Conservation (phyloP, 2,113 vertebrate species). For the Melanocharis versteri region DNA sequence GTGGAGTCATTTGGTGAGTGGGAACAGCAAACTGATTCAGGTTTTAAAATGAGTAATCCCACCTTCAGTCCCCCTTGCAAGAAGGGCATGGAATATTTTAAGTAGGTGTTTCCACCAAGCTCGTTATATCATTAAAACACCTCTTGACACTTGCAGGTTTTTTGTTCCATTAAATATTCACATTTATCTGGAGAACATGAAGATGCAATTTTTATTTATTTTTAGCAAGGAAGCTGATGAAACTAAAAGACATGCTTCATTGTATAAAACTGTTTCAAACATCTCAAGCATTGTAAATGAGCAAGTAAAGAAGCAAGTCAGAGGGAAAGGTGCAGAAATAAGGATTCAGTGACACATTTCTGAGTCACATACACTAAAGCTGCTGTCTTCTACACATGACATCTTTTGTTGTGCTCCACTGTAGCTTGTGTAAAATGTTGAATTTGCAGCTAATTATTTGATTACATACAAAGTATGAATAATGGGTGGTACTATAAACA, state of each 20-base stretch:
- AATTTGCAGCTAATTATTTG: constrained; percentile 43
- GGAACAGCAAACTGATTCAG: background rate
- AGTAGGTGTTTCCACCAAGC: background rate
- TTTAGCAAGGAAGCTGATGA: background rate
- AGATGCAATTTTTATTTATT: background rate
- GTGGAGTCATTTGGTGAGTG: background rate
- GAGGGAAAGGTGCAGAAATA: background rate
- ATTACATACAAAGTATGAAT: constrained; percentile 1
- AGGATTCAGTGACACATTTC: background rate
- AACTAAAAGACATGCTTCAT: background rate
- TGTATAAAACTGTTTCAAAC: background rate
- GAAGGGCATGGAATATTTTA: background rate
- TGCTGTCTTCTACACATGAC: background rate
- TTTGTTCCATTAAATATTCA: background rate
- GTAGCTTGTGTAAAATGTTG: constrained; percentile 9
- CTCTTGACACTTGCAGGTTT: background rate
- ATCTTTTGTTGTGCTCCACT: background rate
- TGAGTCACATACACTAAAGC: background rate
- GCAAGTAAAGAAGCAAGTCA: background rate
- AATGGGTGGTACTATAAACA: background rate
- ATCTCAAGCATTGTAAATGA: background rate
- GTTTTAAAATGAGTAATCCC: background rate
- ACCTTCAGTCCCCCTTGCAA: background rate
- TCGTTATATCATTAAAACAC: background rate
- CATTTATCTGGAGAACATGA: background rate